Evolutionary conservation across 2,113 vertebrate genomes (phyloP), one percentile per base, ranked within the genome.

Genomic region (Brienomyrus longianalis): DNA sequence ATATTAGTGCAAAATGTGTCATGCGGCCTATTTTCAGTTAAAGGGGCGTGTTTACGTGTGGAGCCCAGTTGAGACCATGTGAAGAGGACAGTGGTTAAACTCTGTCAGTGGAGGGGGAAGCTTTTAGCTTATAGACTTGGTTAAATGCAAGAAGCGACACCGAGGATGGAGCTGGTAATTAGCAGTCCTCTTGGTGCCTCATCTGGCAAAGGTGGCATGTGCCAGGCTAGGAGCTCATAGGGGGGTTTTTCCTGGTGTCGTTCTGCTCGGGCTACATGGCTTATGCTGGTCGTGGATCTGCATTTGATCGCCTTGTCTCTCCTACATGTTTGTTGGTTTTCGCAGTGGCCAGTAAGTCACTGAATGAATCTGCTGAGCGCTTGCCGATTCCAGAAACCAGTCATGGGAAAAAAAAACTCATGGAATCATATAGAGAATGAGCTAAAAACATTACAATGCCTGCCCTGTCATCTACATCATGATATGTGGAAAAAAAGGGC

Each of bases 1-100:
- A 43, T n/a, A 92, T 90, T 92, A 91, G 93, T 93, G 92, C 93
- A 92, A 92, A 94, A 92, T 91, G 92, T 92, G 91, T 89, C 91
- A 93, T 90, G 92, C 91, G 92, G 77, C 90, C 91, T 92, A 91
- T 92, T 94, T 94, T 94, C 91, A 92, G 93, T 13, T 93, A 89
- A 85, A 94, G 92, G 92, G 89, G 91, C 90, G 92, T 83, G 89
- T 83, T 90, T 80, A 52, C 15, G 62, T 47, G 47, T 4, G n/a
- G 48, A 52, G 66, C 15, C 4, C 88, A 31, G 35, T 80, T 47
- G 45, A 52, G 66, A 31, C 43, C 47, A 27, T 35, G n/a, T 23
- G 39, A 35, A 80, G 19, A 52, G 70, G 13, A 80, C 66, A 52
- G 31, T 66, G 35, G 9, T 31, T 74, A 88, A 77, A 88, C 66